phyloP scores from a whole-genome alignment of 2,113 vertebrate genomes.

The Ochotona princeps region DNA sequence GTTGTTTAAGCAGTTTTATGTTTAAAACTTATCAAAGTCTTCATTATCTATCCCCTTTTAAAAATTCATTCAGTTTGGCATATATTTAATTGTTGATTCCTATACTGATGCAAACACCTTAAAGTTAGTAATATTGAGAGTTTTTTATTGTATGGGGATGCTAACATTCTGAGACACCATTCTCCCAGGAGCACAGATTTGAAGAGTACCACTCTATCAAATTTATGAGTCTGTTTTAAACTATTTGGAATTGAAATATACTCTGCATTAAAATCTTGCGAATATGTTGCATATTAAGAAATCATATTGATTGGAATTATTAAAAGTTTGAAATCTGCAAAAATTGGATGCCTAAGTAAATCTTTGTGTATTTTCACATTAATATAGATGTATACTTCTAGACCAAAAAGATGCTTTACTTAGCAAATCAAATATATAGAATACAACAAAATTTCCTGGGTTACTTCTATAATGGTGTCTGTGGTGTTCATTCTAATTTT shows the following conservation, averaged over 20 bases:
- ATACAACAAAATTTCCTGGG: slow-evolving; percentile 69
- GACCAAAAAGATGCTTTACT: background rate
- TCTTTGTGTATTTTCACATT: background rate
- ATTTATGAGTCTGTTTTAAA: background rate
- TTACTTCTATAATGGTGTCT: slow-evolving; percentile 69
- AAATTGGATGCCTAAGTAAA: background rate
- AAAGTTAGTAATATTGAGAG: background rate
- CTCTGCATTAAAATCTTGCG: slow-evolving; percentile 20
- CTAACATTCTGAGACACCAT: background rate
- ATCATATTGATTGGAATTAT: background rate
- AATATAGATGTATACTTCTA: background rate
- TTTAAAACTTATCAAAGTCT: background rate
- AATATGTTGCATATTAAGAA: background rate
- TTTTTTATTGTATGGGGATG: background rate
- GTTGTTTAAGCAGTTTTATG: background rate
- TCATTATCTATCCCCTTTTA: background rate
- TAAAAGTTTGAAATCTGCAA: background rate
- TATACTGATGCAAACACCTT: background rate
- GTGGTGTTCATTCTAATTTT: slow-evolving; percentile 85
- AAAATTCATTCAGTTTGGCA: background rate
- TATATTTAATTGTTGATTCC: background rate
- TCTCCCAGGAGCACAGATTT: background rate
- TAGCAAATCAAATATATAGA: slow-evolving; percentile 7
- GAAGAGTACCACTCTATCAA: background rate
- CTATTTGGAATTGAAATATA: background rate